Percentiles rank a stretch among this genome's conserved stretches.
Conservation (phyloP, 2,113 vertebrate species). For the Prionailurus bengalensis region DNA sequence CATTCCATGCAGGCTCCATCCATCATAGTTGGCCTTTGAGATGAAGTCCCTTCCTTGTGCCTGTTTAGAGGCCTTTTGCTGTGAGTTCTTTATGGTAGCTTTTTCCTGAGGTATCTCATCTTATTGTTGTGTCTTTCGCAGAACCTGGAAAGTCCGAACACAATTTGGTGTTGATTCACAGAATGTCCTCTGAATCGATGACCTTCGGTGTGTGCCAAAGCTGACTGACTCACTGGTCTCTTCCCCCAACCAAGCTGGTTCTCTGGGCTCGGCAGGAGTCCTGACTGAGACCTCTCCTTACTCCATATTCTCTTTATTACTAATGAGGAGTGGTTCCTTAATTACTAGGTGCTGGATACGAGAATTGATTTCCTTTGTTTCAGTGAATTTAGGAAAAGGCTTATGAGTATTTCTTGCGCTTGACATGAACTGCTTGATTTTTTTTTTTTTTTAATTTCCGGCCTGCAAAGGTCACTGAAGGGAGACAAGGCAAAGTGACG, state of each 20-base stretch:
- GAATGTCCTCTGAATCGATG: background rate
- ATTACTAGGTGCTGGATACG: slow-evolving; percentile 64
- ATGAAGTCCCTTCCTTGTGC: background rate
- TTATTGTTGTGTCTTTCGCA: background rate
- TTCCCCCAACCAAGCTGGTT: slow-evolving; percentile 77
- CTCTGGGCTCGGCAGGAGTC: slow-evolving; percentile 57
- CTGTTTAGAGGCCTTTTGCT: background rate
- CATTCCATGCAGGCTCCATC: no score
- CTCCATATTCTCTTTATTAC: slow-evolving; percentile 71
- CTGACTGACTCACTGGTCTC: slow-evolving; percentile 76
- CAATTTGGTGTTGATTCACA: background rate
- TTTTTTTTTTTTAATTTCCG: background rate
- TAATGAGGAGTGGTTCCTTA: slow-evolving; percentile 79
- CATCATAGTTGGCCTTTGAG: background rate
- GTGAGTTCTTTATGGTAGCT: background rate
- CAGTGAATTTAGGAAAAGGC: slow-evolving; percentile 68
- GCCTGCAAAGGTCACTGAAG: background rate
- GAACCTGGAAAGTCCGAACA: background rate
- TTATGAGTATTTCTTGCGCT: slow-evolving; percentile 44
- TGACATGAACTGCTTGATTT: slow-evolving; percentile 5
- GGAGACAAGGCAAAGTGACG: background rate
- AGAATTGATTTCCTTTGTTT: slow-evolving; percentile 76
- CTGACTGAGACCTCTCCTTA: slow-evolving; percentile 43
- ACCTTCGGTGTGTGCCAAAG: background rate
- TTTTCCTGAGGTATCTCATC: background rate